These are phyloP conservation scores for Cheilosia urbana DNA, from an alignment of 2,888 invertebrate genomes.

Conservation along the genomic window DNA sequence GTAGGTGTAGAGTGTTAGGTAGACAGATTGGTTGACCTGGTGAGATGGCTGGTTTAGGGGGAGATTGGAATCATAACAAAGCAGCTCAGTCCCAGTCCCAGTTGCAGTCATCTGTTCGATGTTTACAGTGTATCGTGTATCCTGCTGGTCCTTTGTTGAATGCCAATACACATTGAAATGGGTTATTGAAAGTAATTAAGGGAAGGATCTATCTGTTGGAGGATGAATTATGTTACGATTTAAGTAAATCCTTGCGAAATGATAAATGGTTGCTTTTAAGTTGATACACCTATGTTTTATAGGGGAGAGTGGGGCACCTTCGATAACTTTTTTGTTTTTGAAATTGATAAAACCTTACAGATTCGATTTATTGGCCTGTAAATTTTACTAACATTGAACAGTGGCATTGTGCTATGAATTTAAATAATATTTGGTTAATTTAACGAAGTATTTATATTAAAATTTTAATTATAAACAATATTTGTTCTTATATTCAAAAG, in stretches of 20 bases:
- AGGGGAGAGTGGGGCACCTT: too few relatives aligned
- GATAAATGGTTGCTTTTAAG: constrained; percentile 43
- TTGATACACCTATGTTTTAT: neutral
- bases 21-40: constrained; percentile 69
- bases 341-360: too few relatives aligned
- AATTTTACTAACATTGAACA: too few relatives aligned
- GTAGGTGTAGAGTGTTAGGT: constrained; percentile 42
- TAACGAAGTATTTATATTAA: too few relatives aligned
- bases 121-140: constrained; percentile 55
- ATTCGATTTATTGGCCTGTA: too few relatives aligned
- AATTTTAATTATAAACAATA: too few relatives aligned
- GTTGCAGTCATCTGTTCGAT: constrained; percentile 50
- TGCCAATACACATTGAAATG: constrained; percentile 51
- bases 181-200: constrained; percentile 40
- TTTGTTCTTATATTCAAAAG: too few relatives aligned
- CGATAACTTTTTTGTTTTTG: too few relatives aligned
- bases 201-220: constrained; percentile 40
- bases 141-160: constrained; percentile 37
- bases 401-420: too few relatives aligned
- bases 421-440: too few relatives aligned
- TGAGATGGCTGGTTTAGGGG: neutral
- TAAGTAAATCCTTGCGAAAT: constrained; percentile 43
- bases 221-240: constrained; percentile 47
- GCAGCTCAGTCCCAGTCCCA: constrained; percentile 30
- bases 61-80: constrained; percentile 54